Evolutionary conservation across 2,888 invertebrate genomes (phyloP).

Genomic region (Anodontia alba): DNA sequence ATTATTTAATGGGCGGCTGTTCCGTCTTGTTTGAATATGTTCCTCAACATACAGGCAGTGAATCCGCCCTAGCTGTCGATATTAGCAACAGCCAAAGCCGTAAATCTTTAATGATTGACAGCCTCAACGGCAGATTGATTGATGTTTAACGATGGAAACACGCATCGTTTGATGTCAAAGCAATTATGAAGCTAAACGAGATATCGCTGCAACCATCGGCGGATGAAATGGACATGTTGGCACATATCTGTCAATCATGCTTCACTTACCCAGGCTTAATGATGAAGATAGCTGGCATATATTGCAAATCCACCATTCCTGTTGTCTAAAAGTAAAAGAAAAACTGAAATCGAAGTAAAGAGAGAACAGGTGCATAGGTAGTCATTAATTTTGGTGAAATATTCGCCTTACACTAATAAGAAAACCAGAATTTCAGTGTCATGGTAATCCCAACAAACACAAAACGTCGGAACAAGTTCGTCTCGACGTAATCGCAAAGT

Average conservation of each 20-base stretch:
- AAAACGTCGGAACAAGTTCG: too few species aligned
- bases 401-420: too few species aligned
- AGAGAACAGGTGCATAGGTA: too few species aligned
- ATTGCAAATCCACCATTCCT: not conserved
- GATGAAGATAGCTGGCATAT: constrained; percentile 11
- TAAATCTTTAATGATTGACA: constrained; percentile 67
- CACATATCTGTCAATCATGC: constrained; percentile 19
- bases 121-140: constrained; percentile 67
- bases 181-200: constrained; percentile 52
- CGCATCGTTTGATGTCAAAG: constrained; percentile 64
- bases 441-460: too few species aligned
- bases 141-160: constrained; percentile 60
- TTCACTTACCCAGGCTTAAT: constrained; percentile 9
- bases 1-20: too few species aligned
- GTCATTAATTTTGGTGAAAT: too few species aligned
- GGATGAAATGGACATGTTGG: constrained; percentile 19
- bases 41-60: not conserved
- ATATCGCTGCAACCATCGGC: constrained; percentile 32
- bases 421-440: too few species aligned
- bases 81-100: constrained; percentile 33
- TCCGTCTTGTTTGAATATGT: too few species aligned
- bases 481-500: too few species aligned
- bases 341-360: not conserved
- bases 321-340: not conserved
- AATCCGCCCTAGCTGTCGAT: constrained; percentile 9